Conservation (phyloP, 2,113 vertebrate species). For the Eidolon helvum region DNA sequence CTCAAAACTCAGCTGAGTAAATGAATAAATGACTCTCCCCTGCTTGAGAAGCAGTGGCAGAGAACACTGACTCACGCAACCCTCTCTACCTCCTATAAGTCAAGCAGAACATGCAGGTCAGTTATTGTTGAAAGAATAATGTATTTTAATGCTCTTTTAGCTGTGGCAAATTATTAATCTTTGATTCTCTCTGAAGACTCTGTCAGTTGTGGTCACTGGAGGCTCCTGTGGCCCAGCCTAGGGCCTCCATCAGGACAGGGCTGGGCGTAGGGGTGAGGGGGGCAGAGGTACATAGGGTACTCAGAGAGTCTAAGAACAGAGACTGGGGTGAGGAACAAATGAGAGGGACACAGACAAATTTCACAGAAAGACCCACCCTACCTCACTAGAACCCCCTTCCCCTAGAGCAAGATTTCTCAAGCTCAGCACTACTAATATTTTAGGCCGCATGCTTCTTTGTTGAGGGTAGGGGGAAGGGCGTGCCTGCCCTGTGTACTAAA, state of each 20-base stretch:
- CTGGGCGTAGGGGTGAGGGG: background rate
- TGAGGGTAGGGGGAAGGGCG: too few relatives aligned
- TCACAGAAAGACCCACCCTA: background rate
- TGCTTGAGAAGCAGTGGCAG: accelerated
- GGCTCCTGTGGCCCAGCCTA: background rate
- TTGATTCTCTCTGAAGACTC: background rate
- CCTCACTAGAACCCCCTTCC: background rate
- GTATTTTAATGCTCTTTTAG: background rate
- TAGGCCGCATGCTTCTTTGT: background rate
- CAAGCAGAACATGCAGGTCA: background rate
- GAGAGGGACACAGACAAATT: background rate
- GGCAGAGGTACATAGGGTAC: too few relatives aligned
- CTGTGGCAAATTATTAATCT: background rate
- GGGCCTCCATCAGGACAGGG: background rate
- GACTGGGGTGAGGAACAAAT: background rate
- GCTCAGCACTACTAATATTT: background rate
- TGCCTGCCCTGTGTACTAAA: accelerated
- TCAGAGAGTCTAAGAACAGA: background rate
- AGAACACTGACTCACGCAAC: background rate
- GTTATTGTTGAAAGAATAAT: background rate
- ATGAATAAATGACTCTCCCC: background rate
- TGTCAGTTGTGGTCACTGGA: background rate
- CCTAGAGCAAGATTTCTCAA: background rate
- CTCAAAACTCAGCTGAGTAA: background rate
- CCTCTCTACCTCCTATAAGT: background rate